Percentiles rank a stretch among this genome's conserved stretches.
Conservation (phyloP, 2,797 vertebrate species). For the Micropoecilia bifurca region DNA sequence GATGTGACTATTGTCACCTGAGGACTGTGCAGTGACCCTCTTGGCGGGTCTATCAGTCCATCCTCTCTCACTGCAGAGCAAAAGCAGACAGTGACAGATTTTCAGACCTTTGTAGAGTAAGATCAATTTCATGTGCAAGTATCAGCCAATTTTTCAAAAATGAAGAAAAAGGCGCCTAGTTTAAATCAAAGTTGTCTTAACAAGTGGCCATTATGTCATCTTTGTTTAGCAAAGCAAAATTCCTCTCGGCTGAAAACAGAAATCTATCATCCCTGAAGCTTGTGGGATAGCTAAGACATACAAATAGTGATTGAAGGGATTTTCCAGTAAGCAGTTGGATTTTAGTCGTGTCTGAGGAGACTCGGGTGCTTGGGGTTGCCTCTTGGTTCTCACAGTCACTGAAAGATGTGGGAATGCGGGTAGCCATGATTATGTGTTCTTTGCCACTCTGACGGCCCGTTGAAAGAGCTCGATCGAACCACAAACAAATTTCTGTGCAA, state of each 20-base stretch:
- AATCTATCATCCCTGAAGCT: conserved; percentile 2
- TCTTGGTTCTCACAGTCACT: conserved; percentile 43
- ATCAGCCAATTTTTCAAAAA: background rate
- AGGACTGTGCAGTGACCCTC: background rate
- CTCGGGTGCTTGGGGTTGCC: conserved; percentile 26
- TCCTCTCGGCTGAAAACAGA: background rate
- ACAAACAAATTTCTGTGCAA: conserved; percentile 45
- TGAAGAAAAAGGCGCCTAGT: background rate
- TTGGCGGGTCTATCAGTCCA: background rate
- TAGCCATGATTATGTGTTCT: conserved; percentile 61
- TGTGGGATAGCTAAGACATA: conserved; percentile 8
- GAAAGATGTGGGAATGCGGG: conserved; percentile 43
- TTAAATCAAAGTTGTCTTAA: background rate
- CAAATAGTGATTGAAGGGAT: conserved; percentile 35
- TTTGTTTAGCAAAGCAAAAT: background rate
- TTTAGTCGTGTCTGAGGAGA: conserved; percentile 35
- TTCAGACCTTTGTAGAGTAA: background rate
- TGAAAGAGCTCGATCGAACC: conserved; percentile 43
- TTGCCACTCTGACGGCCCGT: conserved; percentile 29
- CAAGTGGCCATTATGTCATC: background rate
- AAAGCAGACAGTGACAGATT: background rate
- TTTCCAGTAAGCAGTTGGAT: conserved; percentile 43
- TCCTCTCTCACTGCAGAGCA: background rate
- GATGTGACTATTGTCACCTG: background rate
- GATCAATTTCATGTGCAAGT: background rate